These are phyloP conservation scores for Zygogramma bicolorata DNA, from an alignment of 2,888 invertebrate species.

Conservation along the genomic window DNA sequence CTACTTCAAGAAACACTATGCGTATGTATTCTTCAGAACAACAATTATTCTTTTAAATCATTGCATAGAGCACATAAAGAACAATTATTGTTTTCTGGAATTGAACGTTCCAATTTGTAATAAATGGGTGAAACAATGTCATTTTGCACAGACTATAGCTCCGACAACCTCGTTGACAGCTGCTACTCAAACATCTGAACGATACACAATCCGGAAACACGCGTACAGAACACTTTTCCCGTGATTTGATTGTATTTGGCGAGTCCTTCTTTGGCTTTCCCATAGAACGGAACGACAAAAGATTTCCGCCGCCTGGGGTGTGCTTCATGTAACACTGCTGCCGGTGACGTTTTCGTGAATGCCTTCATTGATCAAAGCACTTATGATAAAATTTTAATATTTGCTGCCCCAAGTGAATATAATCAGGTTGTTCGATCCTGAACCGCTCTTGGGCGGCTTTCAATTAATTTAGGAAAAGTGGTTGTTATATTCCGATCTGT, in stretches of 20 bases:
- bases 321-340: slow-evolving; percentile 46
- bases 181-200: neutral
- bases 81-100: no score
- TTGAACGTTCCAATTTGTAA: no score
- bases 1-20: no score
- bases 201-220: neutral
- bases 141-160: no score
- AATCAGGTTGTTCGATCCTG: slow-evolving; percentile 30
- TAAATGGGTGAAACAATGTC: no score
- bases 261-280: slow-evolving; percentile 40
- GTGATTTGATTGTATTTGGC: slow-evolving; percentile 53
- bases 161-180: neutral
- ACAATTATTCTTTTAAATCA: no score
- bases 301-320: slow-evolving; percentile 42
- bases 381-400: slow-evolving; percentile 48
- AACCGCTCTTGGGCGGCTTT: slow-evolving; percentile 24
- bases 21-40: no score
- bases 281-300: slow-evolving; percentile 51
- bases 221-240: neutral
- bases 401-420: slow-evolving; percentile 31
- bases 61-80: no score
- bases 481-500: slow-evolving; percentile 7
- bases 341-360: slow-evolving; percentile 48
- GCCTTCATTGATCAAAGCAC: slow-evolving; percentile 54
- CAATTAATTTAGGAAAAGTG: slow-evolving; percentile 24